A percentile compares a stretch with the other conserved stretches of the same genome.
Conservation (phyloP, 1,140 invertebrate genomes). For the Diabrotica virgifera region DNA sequence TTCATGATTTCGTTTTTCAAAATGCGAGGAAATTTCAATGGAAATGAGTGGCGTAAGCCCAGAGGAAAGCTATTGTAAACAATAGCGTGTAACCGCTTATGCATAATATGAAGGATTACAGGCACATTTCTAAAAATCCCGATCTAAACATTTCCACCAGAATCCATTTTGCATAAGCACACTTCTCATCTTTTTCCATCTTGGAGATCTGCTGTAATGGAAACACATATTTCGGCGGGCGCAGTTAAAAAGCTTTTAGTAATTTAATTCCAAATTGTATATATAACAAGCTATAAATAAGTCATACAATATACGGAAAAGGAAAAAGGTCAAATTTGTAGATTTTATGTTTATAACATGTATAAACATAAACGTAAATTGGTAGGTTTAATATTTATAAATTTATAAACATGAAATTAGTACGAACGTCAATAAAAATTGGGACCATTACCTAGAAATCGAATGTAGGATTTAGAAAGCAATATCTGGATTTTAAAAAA, state of each 20-base stretch:
- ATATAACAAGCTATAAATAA: no score
- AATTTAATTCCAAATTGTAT: background rate
- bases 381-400: no score
- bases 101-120: slow-evolving; percentile 40
- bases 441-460: no score
- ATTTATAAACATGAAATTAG: no score
- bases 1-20: background rate
- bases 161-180: slow-evolving; percentile 37
- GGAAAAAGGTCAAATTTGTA: no score
- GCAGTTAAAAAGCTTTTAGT: background rate
- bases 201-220: background rate
- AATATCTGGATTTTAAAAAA: no score
- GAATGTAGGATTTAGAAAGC: no score
- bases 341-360: no score
- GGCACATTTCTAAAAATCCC: slow-evolving; percentile 37
- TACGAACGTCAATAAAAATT: no score
- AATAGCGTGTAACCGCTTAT: slow-evolving; percentile 16
- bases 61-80: background rate
- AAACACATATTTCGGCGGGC: background rate
- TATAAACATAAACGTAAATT: no score
- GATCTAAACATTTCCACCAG: slow-evolving; percentile 29
- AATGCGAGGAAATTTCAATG: slow-evolving; percentile 2
- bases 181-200: slow-evolving; percentile 2
- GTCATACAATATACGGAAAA: no score
- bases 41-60: background rate